Evolutionary conservation across 2,797 vertebrate genomes (phyloP), one percentile per base, ranked within the genome.

Genomic region (Anniella stebbinsi): DNA sequence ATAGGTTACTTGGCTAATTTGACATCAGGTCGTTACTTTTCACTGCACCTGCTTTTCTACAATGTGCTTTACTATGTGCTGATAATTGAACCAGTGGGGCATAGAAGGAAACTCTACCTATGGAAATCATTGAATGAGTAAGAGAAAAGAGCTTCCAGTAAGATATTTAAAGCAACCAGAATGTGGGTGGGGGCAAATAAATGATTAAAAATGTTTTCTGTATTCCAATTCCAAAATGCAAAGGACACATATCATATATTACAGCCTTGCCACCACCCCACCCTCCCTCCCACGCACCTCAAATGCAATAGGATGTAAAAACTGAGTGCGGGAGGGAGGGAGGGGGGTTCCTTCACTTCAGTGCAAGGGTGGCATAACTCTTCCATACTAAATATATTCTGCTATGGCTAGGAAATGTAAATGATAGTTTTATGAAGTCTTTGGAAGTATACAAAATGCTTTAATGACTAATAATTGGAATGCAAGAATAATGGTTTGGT

Each of bases 401-500:
- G 38, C 33, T 93, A 91, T 89, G 90, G 76, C 36, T 92, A 94
- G 91, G 96, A 93, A 95, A 93, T 94, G 67, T 93, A 94, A 95
- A 93, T 94, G 54, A 87, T 94, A 75, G 4, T 86, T 96, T 96
- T 94, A 93, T 94, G 63, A 96, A 95, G 88, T 94, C 90, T 92
- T 73, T 93, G 72, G 51, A 86, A 95, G 86, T 91, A 84, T 88
- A 92, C 11, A 66, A 92, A 94, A 93, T 93, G 84, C 84, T 82
- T 91, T 96, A 95, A 93, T 92, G 87, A 63, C 38, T 80, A 88
- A 89, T 87, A 90, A 96, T 89, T 90, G 88, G 83, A 92, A 93
- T 93, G 86, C 92, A 95, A 7, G 84, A 92, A 82, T 94, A 92
- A 93, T 94, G 69, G 57, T 80, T 94, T 48, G 86, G 23, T 94